Evolutionary conservation across 2,113 vertebrate genomes (phyloP).

Genomic region (Phrynosoma blainvillii): DNA sequence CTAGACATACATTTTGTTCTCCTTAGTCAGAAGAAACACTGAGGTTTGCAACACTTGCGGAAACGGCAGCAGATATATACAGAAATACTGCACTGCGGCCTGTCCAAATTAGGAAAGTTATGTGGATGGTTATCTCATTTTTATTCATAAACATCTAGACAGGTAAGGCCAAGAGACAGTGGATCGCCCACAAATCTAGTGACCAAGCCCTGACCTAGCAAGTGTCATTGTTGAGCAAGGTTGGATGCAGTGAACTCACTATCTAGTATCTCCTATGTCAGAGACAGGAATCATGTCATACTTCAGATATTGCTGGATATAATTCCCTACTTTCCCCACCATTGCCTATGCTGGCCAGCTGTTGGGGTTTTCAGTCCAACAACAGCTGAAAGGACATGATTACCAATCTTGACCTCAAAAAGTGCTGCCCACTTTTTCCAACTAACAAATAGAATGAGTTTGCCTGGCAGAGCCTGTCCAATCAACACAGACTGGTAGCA

Average conservation of each 20-base stretch:
- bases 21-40: not conserved
- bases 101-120: not conserved
- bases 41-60: not conserved
- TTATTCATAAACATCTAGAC: not conserved
- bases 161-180: too few relatives aligned
- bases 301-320: too few relatives aligned
- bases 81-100: not conserved
- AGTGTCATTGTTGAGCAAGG: not conserved
- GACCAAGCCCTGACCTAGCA: too few relatives aligned
- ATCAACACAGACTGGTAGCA: not conserved
- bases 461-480: not conserved
- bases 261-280: not conserved
- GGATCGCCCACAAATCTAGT: not conserved
- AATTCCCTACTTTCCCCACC: too few relatives aligned
- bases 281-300: too few relatives aligned
- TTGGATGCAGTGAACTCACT: not conserved
- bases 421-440: not conserved
- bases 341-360: too few relatives aligned
- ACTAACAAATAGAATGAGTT: not conserved
- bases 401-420: not conserved
- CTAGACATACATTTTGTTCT: constrained; percentile 4
- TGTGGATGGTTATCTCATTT: not conserved
- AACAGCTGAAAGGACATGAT: too few relatives aligned
- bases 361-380: too few relatives aligned
- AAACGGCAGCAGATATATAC: not conserved